Base-by-base conservation (phyloP, 1,140 invertebrate species). In the Drosophila azteca region DNA sequence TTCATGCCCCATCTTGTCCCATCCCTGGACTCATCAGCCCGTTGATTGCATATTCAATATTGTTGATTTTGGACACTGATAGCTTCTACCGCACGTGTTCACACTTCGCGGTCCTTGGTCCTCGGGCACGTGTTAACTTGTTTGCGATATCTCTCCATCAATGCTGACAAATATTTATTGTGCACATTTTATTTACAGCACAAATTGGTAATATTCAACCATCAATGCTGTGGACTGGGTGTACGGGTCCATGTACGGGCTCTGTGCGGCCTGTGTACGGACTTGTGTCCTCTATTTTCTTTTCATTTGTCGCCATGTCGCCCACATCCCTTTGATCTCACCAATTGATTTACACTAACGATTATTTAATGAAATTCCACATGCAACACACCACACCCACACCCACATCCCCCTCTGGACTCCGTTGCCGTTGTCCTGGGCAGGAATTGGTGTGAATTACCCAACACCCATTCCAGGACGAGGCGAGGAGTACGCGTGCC, bases 311-410 rank as follows among this genome's bases (percentile, higher is more conserved):
- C 83, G 83, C 71, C 82, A 82, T 88, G 79, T 77, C 83, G 79
- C 72, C 77, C 81, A 75, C 62, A 52, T 41, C 24, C 66, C 82
- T 87, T 87, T 87, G 83, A 87, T 87, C 83, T 77, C 79, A 69
- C 82, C 78, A 85, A 85, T 88, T 87, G 83, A 88, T 88, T 88
- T 87, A 87, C 83, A 87, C 83, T 87, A 87, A 87, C 83, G 83
- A 83, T 88, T 87, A 76, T 87, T 87, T 87, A 87, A 87, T 87
- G 83, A 87, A 87, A 87, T 87, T 88, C 83, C 83, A 64, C 43
- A 50, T 26, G 46, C 57, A 44, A 41, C 9, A 55, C 48, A 35
- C 73, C 31, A 0, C 29, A 2, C 9, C 9, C 17, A 26, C 26
- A 3, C 26, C 0, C 3, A 54, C n/a, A 22, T 11, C 6, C 53